These are phyloP conservation scores for Drosophila triauraria DNA, from an alignment of 1,140 invertebrate genomes.

Conservation along the genomic window DNA sequence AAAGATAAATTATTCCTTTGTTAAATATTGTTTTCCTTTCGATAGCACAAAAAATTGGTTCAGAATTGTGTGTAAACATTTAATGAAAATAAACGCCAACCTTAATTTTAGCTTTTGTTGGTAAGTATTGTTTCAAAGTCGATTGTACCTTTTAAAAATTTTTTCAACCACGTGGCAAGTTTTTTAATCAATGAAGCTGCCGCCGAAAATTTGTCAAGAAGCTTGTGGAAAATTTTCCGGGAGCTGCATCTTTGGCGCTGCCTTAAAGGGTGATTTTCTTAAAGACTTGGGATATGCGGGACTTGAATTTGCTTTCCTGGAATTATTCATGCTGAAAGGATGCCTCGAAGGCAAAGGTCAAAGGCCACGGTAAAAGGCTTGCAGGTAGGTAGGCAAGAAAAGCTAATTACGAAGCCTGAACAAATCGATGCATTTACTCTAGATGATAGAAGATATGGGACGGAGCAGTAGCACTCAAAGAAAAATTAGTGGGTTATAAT, in stretches of 20 bases:
- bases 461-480: background rate
- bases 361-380: background rate
- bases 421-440: slow-evolving; percentile 45
- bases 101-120: background rate
- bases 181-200: slow-evolving; percentile 22
- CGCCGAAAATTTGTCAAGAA: background rate
- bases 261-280: background rate
- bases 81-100: no score
- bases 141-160: background rate
- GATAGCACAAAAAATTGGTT: no score
- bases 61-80: no score
- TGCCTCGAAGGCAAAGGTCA: slow-evolving; percentile 2
- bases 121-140: background rate
- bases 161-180: background rate
- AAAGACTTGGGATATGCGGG: background rate
- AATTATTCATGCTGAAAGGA: no score
- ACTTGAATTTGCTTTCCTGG: no score
- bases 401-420: slow-evolving; percentile 25
- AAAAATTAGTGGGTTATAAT: background rate
- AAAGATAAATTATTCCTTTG: no score
- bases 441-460: background rate
- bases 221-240: background rate
- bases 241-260: background rate
- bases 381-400: slow-evolving; percentile 1
- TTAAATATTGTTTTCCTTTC: no score